Percentiles rank a stretch among this genome's conserved stretches.
Conservation (phyloP, 2,888 invertebrate species). For the Rhingia rostrata region DNA sequence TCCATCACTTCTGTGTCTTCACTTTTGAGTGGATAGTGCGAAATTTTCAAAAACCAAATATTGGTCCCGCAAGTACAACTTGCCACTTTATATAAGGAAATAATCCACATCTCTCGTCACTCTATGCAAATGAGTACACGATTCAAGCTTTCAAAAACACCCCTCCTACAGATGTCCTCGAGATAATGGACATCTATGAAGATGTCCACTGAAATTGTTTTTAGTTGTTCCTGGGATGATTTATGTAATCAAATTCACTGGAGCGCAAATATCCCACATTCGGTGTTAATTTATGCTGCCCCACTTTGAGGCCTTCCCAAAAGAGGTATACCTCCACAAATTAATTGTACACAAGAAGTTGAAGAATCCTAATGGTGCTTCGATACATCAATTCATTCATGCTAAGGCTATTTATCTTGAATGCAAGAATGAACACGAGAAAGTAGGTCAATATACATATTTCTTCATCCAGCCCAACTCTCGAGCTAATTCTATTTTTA, state of each 20-base stretch:
- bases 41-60: neutral
- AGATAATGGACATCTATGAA: conserved; percentile 11
- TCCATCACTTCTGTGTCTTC: no score
- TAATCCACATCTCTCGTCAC: no score
- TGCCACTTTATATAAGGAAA: no score
- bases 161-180: neutral
- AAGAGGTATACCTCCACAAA: conserved; percentile 43
- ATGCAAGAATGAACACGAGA: conserved; percentile 62
- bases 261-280: conserved; percentile 54
- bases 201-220: conserved; percentile 19
- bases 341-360: conserved; percentile 45
- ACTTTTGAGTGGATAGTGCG: no score
- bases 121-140: neutral
- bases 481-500: conserved; percentile 53
- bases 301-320: conserved; percentile 26
- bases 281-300: conserved; percentile 45
- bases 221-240: conserved; percentile 2
- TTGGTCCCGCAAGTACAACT: neutral
- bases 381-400: conserved; percentile 48
- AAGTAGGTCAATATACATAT: conserved; percentile 58
- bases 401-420: conserved; percentile 60
- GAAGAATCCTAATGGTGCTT: conserved; percentile 46
- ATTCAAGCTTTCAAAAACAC: neutral
- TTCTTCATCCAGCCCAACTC: conserved; percentile 24
- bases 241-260: conserved; percentile 22